Conservation (phyloP, 2,113 vertebrate genomes). For the Xenopus borealis region DNA sequence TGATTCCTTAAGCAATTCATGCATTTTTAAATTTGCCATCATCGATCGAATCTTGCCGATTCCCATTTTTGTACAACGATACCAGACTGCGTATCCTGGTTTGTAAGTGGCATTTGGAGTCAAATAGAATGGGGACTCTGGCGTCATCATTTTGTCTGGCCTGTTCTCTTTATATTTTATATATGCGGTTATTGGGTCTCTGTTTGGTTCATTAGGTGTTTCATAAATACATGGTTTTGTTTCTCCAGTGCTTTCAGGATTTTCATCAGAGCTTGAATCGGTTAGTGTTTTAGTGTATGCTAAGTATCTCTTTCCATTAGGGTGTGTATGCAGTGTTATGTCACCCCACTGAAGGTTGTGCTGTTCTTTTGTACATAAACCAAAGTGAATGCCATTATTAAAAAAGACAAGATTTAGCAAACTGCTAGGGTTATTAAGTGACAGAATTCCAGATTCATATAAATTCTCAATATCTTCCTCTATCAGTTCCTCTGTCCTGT, state of each 20-base stretch:
- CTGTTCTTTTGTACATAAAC: constrained; percentile 17
- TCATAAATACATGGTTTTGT: constrained; percentile 25
- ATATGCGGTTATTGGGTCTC: constrained; percentile 22
- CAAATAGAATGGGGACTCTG: constrained; percentile 26
- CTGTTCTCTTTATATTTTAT: constrained; percentile 26
- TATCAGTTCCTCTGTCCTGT: constrained; percentile 5
- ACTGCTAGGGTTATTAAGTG: constrained; percentile 21
- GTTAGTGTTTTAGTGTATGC: constrained; percentile 11
- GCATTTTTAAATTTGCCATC: constrained; percentile 23
- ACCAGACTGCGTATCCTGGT: constrained; percentile 5
- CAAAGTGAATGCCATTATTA: constrained; percentile 33
- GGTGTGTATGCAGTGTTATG: constrained; percentile 12
- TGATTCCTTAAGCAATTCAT: background rate
- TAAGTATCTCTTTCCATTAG: constrained; percentile 12
- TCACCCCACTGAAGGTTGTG: constrained; percentile 25
- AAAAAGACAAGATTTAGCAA: constrained; percentile 25
- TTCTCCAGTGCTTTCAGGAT: constrained; percentile 3
- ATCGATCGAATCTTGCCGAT: constrained; percentile 23
- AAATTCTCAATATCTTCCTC: constrained; percentile 25
- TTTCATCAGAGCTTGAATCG: background rate
- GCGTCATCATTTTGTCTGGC: constrained; percentile 15
- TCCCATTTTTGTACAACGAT: constrained; percentile 18
- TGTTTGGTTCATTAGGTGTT: background rate
- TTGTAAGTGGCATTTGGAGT: constrained; percentile 22
- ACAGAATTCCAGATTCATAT: constrained; percentile 7